These are phyloP conservation scores for Tineola bisselliella DNA, from an alignment of 2,888 invertebrate species.

Conservation along the genomic window DNA sequence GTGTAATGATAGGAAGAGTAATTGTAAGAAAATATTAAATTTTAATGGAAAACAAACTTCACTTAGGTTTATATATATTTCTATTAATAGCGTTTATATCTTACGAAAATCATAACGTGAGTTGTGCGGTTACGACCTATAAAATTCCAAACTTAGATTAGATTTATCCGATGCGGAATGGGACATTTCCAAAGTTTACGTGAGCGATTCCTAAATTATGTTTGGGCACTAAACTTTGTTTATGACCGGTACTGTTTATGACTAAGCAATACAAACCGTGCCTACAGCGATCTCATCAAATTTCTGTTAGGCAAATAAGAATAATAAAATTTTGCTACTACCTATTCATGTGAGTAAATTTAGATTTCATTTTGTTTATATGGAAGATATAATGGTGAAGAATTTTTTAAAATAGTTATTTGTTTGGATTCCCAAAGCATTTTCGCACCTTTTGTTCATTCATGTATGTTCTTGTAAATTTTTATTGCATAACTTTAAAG, in stretches of 20 bases:
- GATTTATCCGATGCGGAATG: constrained; percentile 1
- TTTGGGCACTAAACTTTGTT: not conserved
- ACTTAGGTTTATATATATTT: not conserved
- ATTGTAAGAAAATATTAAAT: not conserved
- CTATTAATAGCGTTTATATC: not conserved
- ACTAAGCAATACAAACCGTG: not conserved
- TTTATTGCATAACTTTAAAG: not conserved
- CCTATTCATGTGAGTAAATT: not conserved
- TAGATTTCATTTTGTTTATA: no score
- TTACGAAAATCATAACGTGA: not conserved
- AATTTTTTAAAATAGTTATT: no score
- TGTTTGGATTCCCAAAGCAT: not conserved
- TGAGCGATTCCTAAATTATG: not conserved
- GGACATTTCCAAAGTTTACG: not conserved
- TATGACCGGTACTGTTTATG: not conserved
- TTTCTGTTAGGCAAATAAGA: not conserved
- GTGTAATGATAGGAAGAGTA: no score
- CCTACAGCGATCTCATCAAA: not conserved
- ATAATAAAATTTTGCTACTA: not conserved
- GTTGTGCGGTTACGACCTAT: not conserved
- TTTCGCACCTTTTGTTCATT: not conserved
- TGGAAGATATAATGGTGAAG: no score
- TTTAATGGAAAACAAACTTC: not conserved
- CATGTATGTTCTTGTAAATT: not conserved
- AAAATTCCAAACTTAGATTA: not conserved